Evolutionary conservation across 92 coral and sea anemone species (phyloP).

Genomic region (Desmophyllum pertusum): DNA sequence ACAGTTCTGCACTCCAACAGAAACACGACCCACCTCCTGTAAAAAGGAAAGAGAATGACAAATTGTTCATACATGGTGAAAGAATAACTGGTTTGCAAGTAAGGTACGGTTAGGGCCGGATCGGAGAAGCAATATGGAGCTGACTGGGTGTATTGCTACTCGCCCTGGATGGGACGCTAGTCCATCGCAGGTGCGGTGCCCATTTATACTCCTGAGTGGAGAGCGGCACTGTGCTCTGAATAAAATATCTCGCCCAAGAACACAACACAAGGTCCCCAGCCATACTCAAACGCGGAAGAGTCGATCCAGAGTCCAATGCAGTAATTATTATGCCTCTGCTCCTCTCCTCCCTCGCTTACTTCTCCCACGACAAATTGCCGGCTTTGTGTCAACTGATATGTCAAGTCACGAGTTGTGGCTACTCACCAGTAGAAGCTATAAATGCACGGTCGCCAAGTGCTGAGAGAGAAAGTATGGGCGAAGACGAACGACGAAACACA

Average conservation of each 20-base stretch:
- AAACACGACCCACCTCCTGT: slow-evolving; percentile 93
- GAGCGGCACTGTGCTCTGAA: neutral
- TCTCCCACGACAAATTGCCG: neutral
- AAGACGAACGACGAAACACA: slow-evolving; percentile 77
- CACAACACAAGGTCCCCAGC: neutral
- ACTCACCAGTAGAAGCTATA: slow-evolving; percentile 78
- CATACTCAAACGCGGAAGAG: neutral
- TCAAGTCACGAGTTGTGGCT: neutral
- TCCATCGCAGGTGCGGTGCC: neutral
- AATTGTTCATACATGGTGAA: neutral
- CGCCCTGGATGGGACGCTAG: too few relatives aligned
- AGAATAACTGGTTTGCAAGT: neutral
- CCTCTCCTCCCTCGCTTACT: neutral
- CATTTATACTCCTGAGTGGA: neutral
- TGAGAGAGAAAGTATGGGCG: slow-evolving; percentile 73
- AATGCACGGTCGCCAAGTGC: slow-evolving; percentile 52
- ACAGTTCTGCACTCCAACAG: slow-evolving; percentile 58
- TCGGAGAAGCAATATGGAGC: too few relatives aligned
- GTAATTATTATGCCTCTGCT: neutral
- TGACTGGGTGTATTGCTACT: too few relatives aligned
- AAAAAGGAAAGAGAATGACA: neutral
- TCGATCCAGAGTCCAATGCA: neutral
- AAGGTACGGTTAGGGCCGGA: neutral
- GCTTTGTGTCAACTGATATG: neutral
- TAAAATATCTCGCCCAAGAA: neutral